Conservation (phyloP, 2,113 vertebrate genomes). For the Calyptommatus sinebrachiatus region DNA sequence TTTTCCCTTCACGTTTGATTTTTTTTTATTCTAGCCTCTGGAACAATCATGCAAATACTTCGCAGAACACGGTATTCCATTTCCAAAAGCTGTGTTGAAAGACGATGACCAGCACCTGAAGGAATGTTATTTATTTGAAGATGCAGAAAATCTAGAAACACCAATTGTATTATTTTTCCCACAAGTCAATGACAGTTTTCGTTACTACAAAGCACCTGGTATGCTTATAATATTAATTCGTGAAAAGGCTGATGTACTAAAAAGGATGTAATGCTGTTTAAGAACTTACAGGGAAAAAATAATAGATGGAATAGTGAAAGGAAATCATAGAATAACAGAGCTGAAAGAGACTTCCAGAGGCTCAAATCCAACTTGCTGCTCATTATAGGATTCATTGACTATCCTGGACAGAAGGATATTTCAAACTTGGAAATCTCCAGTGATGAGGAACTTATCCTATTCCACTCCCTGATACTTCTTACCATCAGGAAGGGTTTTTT, state of each 20-base stretch:
- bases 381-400: too few relatives aligned
- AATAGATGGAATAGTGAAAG: too few relatives aligned
- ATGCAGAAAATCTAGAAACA: conserved; percentile 57
- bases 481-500: too few relatives aligned
- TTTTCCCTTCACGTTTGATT: not conserved
- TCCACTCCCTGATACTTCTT: too few relatives aligned
- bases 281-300: too few relatives aligned
- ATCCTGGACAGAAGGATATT: too few relatives aligned
- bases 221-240: conserved; percentile 21
- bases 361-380: too few relatives aligned
- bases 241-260: too few relatives aligned
- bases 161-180: conserved; percentile 79
- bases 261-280: too few relatives aligned
- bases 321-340: not conserved
- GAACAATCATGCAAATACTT: conserved; percentile 72
- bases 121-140: conserved; percentile 76
- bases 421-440: too few relatives aligned
- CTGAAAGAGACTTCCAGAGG: not conserved
- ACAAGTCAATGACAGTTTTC: conserved; percentile 75
- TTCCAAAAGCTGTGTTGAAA: conserved; percentile 67
- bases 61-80: conserved; percentile 71
- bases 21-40: conserved; percentile 63
- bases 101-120: conserved; percentile 63
- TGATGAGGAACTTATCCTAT: too few relatives aligned
- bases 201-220: conserved; percentile 74